phyloP scores from a whole-genome alignment of 1,140 invertebrate species.

The Pachyrhynchus sulphureomaculatus region DNA sequence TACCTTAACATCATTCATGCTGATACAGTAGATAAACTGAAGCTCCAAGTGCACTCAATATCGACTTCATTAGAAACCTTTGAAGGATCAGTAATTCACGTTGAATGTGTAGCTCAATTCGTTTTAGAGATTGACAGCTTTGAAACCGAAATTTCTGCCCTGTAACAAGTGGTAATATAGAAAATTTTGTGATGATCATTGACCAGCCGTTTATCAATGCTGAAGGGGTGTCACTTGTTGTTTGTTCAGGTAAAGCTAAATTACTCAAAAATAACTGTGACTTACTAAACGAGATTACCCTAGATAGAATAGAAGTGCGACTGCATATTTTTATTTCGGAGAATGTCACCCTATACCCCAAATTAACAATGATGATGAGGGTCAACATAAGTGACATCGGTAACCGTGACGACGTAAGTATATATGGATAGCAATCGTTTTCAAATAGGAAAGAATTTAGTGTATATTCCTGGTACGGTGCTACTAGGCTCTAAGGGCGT shows the following conservation, averaged over 20 bases:
- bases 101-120: not conserved
- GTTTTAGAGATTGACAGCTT: not conserved
- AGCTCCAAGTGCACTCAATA: too few relatives aligned
- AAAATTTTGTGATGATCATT: not conserved
- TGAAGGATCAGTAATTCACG: not conserved
- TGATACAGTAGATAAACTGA: too few relatives aligned
- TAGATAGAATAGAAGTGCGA: not conserved
- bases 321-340: not conserved
- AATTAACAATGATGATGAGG: too few relatives aligned
- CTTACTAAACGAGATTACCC: not conserved
- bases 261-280: not conserved
- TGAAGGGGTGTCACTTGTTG: not conserved
- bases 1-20: too few relatives aligned
- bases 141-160: not conserved
- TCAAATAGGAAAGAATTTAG: not conserved
- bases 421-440: not conserved
- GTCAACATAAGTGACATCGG: too few relatives aligned
- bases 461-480: not conserved
- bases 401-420: not conserved
- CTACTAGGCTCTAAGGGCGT: not conserved
- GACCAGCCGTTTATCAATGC: not conserved
- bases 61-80: too few relatives aligned
- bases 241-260: too few relatives aligned
- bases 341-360: too few relatives aligned
- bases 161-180: not conserved